Conservation (phyloP, 2,888 invertebrate genomes). For the Zhuqinia jingwanae region DNA sequence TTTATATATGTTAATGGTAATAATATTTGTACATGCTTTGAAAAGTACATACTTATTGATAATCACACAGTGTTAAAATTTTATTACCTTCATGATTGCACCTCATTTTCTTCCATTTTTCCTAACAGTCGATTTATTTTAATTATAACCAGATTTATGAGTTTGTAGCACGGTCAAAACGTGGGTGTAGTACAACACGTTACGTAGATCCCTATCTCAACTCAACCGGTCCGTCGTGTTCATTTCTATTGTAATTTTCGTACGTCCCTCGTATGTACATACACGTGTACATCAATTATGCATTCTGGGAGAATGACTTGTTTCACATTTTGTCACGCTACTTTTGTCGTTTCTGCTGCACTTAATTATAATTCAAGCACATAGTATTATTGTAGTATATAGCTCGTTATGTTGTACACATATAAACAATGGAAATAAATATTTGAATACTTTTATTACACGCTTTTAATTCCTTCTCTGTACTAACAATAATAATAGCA, state of each 20-base stretch:
- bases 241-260: background rate
- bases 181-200: background rate
- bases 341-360: background rate
- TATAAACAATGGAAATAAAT: too few relatives aligned
- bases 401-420: too few relatives aligned
- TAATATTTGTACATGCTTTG: too few relatives aligned
- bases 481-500: too few relatives aligned
- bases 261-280: background rate
- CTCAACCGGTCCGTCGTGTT: too few relatives aligned
- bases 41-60: background rate
- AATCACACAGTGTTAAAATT: constrained; percentile 44
- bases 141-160: constrained; percentile 57
- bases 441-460: too few relatives aligned
- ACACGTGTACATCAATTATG: background rate
- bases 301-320: background rate
- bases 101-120: constrained; percentile 51
- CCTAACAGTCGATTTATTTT: constrained; percentile 51
- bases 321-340: constrained; percentile 34
- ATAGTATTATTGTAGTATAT: too few relatives aligned
- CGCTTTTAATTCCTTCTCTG: too few relatives aligned
- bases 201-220: too few relatives aligned
- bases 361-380: too few relatives aligned
- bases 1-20: too few relatives aligned
- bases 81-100: constrained; percentile 55
- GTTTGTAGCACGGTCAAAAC: constrained; percentile 19